Evolutionary conservation across 2,113 vertebrate species (phyloP).

Genomic region (Seriola aureovittata): DNA sequence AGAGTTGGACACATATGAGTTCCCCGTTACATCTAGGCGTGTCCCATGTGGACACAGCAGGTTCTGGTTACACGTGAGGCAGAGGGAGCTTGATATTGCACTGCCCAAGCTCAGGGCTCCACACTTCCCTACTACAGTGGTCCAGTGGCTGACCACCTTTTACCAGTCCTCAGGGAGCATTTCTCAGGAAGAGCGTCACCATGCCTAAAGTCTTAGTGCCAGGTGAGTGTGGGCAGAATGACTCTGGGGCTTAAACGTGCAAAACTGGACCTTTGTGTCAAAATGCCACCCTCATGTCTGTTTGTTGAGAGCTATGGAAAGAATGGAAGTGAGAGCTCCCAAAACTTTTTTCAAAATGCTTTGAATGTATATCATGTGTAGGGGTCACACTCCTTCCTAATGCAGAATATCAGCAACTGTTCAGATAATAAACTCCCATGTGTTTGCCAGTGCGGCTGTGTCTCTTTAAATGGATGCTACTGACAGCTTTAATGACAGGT

Average conservation of each 20-base stretch:
- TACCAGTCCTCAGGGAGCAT: conserved; percentile 62
- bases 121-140: conserved; percentile 71
- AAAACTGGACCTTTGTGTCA: neutral
- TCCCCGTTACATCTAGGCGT: conserved; percentile 45
- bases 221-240: conserved; percentile 84
- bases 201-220: conserved; percentile 86
- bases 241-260: conserved; percentile 18
- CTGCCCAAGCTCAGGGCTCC: conserved; percentile 13
- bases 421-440: conserved; percentile 30
- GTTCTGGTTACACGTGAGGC: conserved; percentile 80
- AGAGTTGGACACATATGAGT: conserved; percentile 68
- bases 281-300: neutral
- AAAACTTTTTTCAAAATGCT: neutral
- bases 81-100: conserved; percentile 75
- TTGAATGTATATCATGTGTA: conserved; percentile 7
- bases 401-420: conserved; percentile 19
- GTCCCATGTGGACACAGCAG: conserved; percentile 57
- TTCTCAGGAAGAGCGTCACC: conserved; percentile 60
- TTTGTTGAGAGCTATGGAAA: neutral
- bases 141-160: conserved; percentile 60
- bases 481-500: conserved; percentile 42
- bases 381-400: conserved; percentile 11
- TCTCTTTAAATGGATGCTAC: neutral
- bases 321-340: neutral
- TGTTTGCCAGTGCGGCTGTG: neutral